Percentiles rank a stretch among this genome's conserved stretches.
phyloP scores from a whole-genome alignment of 2,113 vertebrate genomes.

The Lycocorax pyrrhopterus region DNA sequence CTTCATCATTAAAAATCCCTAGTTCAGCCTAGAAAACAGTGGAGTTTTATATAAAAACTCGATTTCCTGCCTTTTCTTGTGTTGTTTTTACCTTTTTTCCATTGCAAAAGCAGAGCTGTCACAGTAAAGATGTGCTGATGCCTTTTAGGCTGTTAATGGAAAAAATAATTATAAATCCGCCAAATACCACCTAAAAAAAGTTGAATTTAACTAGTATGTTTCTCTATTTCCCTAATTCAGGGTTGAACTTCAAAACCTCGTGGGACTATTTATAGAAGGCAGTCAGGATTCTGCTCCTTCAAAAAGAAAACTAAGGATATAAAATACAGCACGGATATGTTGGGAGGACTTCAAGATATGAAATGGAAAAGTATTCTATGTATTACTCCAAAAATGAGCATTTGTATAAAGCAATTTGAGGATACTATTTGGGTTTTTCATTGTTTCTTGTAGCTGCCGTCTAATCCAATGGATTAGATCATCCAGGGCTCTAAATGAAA shows the following conservation, averaged over 20 bases:
- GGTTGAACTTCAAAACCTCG: not conserved
- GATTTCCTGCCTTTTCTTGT: not conserved
- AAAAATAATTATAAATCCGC: not conserved
- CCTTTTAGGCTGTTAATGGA: not conserved
- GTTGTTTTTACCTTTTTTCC: not conserved
- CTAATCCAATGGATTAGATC: conserved; percentile 46
- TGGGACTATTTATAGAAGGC: not conserved
- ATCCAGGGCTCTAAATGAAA: conserved; percentile 33
- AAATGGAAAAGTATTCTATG: not conserved
- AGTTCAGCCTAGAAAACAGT: not conserved
- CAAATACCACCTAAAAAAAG: not conserved
- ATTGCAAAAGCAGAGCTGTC: not conserved
- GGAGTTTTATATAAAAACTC: not conserved
- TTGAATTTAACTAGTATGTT: not conserved
- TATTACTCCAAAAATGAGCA: not conserved
- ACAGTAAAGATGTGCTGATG: not conserved
- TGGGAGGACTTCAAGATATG: not conserved
- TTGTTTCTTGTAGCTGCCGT: not conserved
- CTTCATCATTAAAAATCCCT: not conserved
- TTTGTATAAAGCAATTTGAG: not conserved
- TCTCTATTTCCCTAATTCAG: not conserved
- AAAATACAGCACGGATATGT: not conserved
- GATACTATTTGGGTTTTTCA: not conserved
- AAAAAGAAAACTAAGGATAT: not conserved
- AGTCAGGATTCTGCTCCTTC: not conserved